Evolutionary conservation across 2,113 vertebrate species (phyloP), one percentile per base, ranked within the genome.

Genomic region (Aegotheles bennettii): DNA sequence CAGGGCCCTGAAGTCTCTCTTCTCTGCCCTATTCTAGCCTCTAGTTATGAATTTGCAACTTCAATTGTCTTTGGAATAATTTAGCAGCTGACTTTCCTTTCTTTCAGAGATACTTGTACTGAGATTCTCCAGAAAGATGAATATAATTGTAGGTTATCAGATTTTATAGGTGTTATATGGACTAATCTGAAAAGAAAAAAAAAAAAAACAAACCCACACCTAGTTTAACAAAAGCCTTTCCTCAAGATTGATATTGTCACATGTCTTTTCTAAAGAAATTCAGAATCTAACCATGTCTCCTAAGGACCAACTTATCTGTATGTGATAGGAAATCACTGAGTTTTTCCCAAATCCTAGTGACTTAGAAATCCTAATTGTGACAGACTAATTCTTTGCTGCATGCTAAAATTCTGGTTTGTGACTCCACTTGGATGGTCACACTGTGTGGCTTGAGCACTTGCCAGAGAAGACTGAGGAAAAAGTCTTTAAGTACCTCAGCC

Each of bases 201-300:
- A 26, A 4, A 19, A 31, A 13, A 25, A 42, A 12, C 7, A 42
- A 31, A 23, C 0, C 3, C 5, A 45, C 15, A 35, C 3, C 21
- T 5, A 3, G 9, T 68, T 93, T 69, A 71, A 51, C 89, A 20
- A 70, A 91, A 80, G 20, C 10, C 7, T 61, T 82, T 88, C n/a
- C 11, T 84, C 23, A 15, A 13, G 2, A 50, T 70, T 61, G n/a
- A n/a, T 28, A 79, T 28, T 16, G 45, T 60, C 59, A 68, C 5
- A 8, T 2, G 0, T 53, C 43, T 86, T 63, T 63, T 64, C 48
- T 23, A 76, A 25, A 48, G 47, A 91, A 92, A 43, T 16, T 16
- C 4, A 51, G 56, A 69, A 47, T 31, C 24, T 54, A 79, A 60
- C 5, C 3, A 29, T 23, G 4, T 51, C 16, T 64, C 25, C 31